A percentile compares a stretch with the other conserved stretches of the same genome.
Conservation (phyloP, 1,140 invertebrate genomes). For the Solenopsis invicta region DNA sequence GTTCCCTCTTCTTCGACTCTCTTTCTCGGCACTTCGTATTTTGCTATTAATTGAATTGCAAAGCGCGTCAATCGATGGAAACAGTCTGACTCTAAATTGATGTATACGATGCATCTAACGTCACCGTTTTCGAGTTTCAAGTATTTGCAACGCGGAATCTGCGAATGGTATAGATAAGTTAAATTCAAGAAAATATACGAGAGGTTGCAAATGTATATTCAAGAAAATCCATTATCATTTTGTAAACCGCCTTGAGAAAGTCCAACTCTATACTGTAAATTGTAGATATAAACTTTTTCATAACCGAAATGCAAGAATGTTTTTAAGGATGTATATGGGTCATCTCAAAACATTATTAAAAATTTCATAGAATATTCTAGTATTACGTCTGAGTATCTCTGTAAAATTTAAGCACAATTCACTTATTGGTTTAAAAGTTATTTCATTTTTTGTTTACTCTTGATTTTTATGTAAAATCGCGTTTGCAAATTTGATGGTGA, state of each 20-base stretch:
- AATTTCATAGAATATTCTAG: too few relatives aligned
- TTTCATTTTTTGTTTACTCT: too few relatives aligned
- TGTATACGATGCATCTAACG: not conserved
- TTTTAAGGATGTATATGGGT: too few relatives aligned
- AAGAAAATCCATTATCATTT: not conserved
- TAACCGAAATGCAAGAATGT: not conserved
- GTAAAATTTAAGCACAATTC: too few relatives aligned
- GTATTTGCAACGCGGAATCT: not conserved
- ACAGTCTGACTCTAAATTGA: not conserved
- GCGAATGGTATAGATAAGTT: not conserved
- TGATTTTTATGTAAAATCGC: too few relatives aligned
- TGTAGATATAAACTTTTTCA: not conserved
- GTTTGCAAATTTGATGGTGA: too few relatives aligned
- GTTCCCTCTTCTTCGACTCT: slow-evolving; percentile 11
- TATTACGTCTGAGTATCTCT: too few relatives aligned
- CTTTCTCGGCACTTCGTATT: slow-evolving; percentile 23
- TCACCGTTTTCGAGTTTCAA: not conserved
- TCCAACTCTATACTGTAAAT: not conserved
- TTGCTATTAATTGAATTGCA: slow-evolving; percentile 52
- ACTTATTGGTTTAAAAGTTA: too few relatives aligned
- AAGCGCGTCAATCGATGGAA: not conserved
- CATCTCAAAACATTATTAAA: too few relatives aligned
- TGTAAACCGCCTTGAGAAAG: not conserved
- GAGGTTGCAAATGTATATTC: not conserved
- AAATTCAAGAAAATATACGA: not conserved